Conservation (phyloP, 2,888 invertebrate species). For the Drosophila limbata region DNA sequence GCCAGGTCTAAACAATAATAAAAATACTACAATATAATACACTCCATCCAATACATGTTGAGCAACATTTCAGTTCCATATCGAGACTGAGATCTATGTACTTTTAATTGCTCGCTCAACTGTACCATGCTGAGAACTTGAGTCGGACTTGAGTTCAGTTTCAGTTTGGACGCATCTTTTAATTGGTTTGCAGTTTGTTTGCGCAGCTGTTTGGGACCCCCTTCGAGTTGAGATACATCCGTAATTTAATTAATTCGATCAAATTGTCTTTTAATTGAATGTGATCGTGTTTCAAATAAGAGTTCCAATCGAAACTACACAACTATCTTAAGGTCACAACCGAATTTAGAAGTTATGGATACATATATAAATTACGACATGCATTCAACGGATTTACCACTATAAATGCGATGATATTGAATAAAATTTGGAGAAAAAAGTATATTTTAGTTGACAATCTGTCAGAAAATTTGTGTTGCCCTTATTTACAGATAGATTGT, state of each 20-base stretch:
- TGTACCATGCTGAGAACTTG: conserved; percentile 35
- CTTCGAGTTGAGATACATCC: conserved; percentile 39
- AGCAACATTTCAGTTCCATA: conserved; percentile 9
- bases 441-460: conserved; percentile 1
- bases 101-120: conserved; percentile 28
- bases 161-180: conserved; percentile 35
- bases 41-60: conserved; percentile 11
- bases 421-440: not conserved
- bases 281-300: conserved; percentile 59
- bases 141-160: conserved; percentile 20
- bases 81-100: not conserved
- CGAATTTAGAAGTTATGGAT: conserved; percentile 15
- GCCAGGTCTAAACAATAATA: conserved; percentile 29
- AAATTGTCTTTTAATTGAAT: conserved; percentile 80
- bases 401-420: not conserved
- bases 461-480: not conserved
- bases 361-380: conserved; percentile 17
- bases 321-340: conserved; percentile 37
- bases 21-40: not conserved
- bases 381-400: conserved; percentile 16
- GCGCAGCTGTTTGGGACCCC: conserved; percentile 64
- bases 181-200: conserved; percentile 77
- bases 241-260: conserved; percentile 77
- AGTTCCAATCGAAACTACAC: conserved; percentile 27
- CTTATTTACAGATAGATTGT: conserved; percentile 8